Conservation (phyloP, 2,888 invertebrate genomes). For the Perdita meconis region DNA sequence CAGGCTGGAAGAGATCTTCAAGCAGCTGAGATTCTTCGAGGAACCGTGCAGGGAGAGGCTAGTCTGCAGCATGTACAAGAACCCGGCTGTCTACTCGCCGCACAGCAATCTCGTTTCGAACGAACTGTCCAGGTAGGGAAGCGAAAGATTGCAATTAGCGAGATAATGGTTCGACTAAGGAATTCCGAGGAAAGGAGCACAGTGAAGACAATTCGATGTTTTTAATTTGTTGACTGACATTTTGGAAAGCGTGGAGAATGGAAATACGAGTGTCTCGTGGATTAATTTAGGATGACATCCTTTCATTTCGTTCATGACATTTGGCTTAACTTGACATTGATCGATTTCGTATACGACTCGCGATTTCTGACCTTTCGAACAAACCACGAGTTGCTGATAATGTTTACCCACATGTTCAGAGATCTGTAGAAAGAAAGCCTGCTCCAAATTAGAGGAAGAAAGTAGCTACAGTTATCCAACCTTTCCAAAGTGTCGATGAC, state of each 20-base stretch:
- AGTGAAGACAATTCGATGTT: not conserved
- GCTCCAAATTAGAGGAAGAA: no score
- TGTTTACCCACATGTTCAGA: no score
- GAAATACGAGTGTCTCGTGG: not conserved
- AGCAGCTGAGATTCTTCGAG: slow-evolving; percentile 89
- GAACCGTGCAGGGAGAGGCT: slow-evolving; percentile 91
- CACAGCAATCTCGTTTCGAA: slow-evolving; percentile 94
- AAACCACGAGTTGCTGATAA: no score
- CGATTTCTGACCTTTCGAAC: no score
- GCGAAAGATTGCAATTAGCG: not conserved
- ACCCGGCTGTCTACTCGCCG: slow-evolving; percentile 92
- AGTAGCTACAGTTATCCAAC: no score
- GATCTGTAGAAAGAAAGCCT: no score
- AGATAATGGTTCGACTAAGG: not conserved
- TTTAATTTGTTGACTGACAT: not conserved
- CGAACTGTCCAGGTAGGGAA: slow-evolving; percentile 93
- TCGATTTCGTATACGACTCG: no score
- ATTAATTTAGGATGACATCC: not conserved
- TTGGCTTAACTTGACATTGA: not conserved
- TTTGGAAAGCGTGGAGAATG: slow-evolving; percentile 23
- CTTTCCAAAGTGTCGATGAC: no score
- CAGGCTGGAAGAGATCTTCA: slow-evolving; percentile 91
- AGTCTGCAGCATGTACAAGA: slow-evolving; percentile 93
- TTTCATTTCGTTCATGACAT: not conserved
- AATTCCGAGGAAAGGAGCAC: not conserved